Evolutionary conservation across 2,113 vertebrate species (phyloP).

Genomic region (Pollachius pollachius): DNA sequence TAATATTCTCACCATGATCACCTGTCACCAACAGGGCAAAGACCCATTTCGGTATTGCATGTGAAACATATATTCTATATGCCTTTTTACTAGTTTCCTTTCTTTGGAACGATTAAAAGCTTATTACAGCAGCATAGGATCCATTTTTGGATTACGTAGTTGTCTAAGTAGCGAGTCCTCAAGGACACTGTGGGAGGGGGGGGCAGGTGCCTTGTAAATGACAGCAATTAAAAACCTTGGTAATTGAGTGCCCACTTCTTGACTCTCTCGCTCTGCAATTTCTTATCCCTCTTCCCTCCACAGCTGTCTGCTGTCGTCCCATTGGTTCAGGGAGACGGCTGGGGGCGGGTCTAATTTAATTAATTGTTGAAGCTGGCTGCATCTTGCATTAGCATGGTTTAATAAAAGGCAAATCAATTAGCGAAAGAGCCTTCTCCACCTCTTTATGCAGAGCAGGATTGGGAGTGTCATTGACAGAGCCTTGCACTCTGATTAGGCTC

Average conservation of each 20-base stretch:
- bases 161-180: not conserved
- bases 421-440: conserved; percentile 33
- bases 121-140: not conserved
- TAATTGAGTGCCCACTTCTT: conserved; percentile 15
- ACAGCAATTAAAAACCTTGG: not conserved
- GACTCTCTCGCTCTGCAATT: not conserved
- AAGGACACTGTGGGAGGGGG: not conserved
- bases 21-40: too few species aligned
- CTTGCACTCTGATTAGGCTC: conserved; percentile 63
- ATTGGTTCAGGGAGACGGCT: conserved; percentile 12
- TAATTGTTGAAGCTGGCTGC: conserved; percentile 52
- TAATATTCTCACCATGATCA: too few species aligned
- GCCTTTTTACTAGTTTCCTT: too few species aligned
- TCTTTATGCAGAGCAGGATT: conserved; percentile 40
- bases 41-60: too few species aligned
- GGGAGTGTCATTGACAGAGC: conserved; percentile 53
- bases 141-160: too few species aligned
- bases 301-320: conserved; percentile 15
- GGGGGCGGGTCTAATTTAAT: conserved; percentile 59
- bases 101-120: not conserved
- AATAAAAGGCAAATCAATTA: conserved; percentile 71
- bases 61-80: too few species aligned
- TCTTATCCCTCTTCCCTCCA: not conserved
- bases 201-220: conserved; percentile 1
- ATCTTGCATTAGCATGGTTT: conserved; percentile 64